Evolutionary conservation across 2,888 invertebrate genomes (phyloP), one percentile per base, ranked within the genome.

Genomic region (Synergus itoensis): DNA sequence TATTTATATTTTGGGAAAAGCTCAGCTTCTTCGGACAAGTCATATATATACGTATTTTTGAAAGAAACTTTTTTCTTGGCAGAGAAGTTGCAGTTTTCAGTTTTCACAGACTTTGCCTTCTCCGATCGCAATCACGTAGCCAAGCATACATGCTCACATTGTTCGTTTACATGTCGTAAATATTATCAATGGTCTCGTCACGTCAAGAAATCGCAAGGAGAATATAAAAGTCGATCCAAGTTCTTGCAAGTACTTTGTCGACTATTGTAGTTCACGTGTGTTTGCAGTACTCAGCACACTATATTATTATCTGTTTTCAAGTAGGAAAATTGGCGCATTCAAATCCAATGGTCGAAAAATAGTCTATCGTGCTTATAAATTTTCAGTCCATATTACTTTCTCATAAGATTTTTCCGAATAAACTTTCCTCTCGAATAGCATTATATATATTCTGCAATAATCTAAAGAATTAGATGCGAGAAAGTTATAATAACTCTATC

Each of bases 181-280:
- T 57, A 57, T 80, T 76, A 65, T 77, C 57, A 67, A 75, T 60
- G 77, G 76, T 81, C 80, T 77, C 77, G 78, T 80, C 84, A 83
- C 84, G 84, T 84, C 81, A 78, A 67, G 53, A 63, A 64, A 65
- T 77, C 73, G 80, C 76, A 41, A 63, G 16, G 43, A 77, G 85
- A 81, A 85, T 85, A 85, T 77, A 76, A 82, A 84, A 78, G 40
- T 78, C 18, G 11, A 18, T 18, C 4, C 9, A 16, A 57, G 57
- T 57, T 57, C 57, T 57, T 57, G 18, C 57, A 57, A 57, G 18
- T 57, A 57, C 57, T 57, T 18, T 11, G 18, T 57, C 57, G 57
- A 48, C 48, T 48, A 48, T 48, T 57, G 18, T 57, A 18, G 57
- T 57, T 18, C 18, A 21, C 18, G 57, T 57, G 21, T 16, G 9